A percentile compares a stretch with the other conserved stretches of the same genome.
Evolutionary conservation across 2,797 vertebrate species (phyloP).

Genomic region (Tamandua tetradactyla): DNA sequence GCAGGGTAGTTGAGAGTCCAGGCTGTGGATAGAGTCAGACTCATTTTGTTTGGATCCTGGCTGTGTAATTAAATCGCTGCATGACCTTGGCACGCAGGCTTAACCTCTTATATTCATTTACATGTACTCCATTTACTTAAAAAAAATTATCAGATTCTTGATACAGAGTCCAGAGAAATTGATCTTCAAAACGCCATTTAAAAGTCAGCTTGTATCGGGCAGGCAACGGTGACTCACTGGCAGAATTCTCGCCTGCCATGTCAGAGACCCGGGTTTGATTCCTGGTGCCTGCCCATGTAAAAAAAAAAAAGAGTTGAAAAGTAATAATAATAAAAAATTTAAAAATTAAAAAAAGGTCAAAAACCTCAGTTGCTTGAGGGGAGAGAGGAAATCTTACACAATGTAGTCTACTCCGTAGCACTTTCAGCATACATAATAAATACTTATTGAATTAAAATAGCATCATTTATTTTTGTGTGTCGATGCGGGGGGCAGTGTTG

Average conservation of each 20-base stretch:
- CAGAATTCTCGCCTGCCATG: too few species aligned
- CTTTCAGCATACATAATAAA: background rate
- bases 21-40: background rate
- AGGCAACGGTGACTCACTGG: too few species aligned
- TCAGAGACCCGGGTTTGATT: too few species aligned
- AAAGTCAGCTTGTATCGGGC: background rate
- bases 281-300: too few species aligned
- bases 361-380: background rate
- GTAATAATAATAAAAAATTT: too few species aligned
- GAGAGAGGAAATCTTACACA: background rate
- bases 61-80: background rate
- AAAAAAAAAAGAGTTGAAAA: too few species aligned
- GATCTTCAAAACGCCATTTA: background rate
- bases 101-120: background rate
- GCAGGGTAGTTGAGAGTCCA: background rate
- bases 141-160: background rate
- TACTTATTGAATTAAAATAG: slow-evolving; percentile 20
- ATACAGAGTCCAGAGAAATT: background rate
- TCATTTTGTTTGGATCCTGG: background rate
- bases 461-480: background rate
- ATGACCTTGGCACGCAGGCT: background rate
- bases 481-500: too few species aligned
- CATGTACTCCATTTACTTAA: background rate
- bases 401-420: background rate
- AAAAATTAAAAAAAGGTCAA: too few species aligned